Evolutionary conservation across 2,888 invertebrate genomes (phyloP).

Genomic region (Furcula furcula): DNA sequence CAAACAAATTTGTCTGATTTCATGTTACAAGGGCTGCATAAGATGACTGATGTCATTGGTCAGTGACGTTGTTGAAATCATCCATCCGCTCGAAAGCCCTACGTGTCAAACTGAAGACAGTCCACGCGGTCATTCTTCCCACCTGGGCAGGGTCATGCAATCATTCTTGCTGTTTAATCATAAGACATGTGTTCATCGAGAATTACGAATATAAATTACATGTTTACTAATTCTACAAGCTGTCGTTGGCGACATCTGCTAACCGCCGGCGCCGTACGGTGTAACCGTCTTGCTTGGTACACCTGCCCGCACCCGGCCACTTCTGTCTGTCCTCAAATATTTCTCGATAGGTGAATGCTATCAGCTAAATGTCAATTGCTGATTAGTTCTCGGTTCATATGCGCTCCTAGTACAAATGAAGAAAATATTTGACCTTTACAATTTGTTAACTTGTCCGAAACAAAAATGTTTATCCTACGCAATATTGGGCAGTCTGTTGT

Average conservation of each 20-base stretch:
- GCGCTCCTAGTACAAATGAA: not conserved
- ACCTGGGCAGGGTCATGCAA: too few relatives aligned
- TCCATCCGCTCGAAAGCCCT: too few relatives aligned
- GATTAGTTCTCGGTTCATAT: not conserved
- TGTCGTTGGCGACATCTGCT: slow-evolving; percentile 2
- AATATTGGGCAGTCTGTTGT: too few relatives aligned
- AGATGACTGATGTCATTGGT: slow-evolving; percentile 4
- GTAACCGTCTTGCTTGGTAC: slow-evolving; percentile 23
- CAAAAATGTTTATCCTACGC: too few relatives aligned
- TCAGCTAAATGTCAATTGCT: not conserved
- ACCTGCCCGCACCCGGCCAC: slow-evolving; percentile 26
- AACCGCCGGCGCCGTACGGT: slow-evolving; percentile 21
- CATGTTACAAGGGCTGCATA: not conserved
- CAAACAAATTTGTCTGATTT: slow-evolving; percentile 1
- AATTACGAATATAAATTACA: slow-evolving; percentile 10
- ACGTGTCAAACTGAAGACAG: too few relatives aligned
- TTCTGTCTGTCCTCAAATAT: slow-evolving; percentile 8
- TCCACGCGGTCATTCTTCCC: too few relatives aligned
- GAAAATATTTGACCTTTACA: not conserved
- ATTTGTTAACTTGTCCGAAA: too few relatives aligned
- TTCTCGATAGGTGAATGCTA: not conserved
- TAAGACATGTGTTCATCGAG: too few relatives aligned
- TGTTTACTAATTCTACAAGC: slow-evolving; percentile 23
- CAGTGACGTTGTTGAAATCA: slow-evolving; percentile 13
- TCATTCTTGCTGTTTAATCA: too few relatives aligned